Base-by-base conservation (phyloP, 2,888 invertebrate genomes). In the Eristalis arbustorum region DNA sequence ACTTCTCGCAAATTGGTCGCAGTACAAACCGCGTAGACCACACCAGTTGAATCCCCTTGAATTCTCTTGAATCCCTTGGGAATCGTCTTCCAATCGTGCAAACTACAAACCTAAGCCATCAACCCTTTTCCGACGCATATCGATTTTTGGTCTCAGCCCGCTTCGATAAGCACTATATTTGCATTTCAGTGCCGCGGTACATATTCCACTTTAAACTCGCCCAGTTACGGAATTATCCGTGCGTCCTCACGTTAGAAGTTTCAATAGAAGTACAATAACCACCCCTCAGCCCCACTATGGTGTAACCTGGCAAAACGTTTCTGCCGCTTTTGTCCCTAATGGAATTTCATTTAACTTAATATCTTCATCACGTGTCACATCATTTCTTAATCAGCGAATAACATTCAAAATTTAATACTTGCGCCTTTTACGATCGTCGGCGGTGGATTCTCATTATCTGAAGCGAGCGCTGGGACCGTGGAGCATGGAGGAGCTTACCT, bases 361-460 rank as follows among this genome's bases (percentile, higher is more conserved):
- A 83, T 75, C 87, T 75, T 68, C 87, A 83, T 87, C 87, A 83
- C 87, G 82, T 87, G 87, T 83, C 82, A 75, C 87, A 87, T 83
- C 68, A 75, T 83, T 83, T 78, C 72, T 83, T 83, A 87, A 87
- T 87, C 83, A 83, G 77, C 74, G 69, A 71, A 80, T 84, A 77
- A 74, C 74, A 82, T 82, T 82, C 66, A 69, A 82, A 81, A 82
- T 85, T 78, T 85, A 78, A 82, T 85, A 82, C 74, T 57, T 56
- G 77, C 37, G 81, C 82, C 74, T 73, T 82, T 85, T 82, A 71
- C 82, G 77, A 83, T 78, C 78, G 73, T 63, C 34, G 68, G 67
- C 57, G 68, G 75, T 69, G 42, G 72, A 74, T 81, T 73, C 69
- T 78, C 77, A 77, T 76, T 80, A 76, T 42, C 67, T 63, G 28